phyloP scores from a whole-genome alignment of 2,797 vertebrate genomes.

The Sciurus carolinensis region DNA sequence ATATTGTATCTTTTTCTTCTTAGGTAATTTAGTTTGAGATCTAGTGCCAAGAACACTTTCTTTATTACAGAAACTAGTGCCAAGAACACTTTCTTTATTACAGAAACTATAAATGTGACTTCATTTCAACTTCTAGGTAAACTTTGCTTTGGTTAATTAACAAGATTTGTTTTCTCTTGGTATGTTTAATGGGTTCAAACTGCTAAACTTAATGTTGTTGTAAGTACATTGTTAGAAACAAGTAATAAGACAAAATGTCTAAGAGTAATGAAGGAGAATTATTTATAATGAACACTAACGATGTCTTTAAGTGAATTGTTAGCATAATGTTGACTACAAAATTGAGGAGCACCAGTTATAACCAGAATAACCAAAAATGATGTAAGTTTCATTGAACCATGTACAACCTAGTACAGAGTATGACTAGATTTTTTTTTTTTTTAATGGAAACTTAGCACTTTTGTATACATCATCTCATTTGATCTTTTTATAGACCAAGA shows the following conservation, averaged over 20 bases:
- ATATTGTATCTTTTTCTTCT: background rate
- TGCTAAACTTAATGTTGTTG: constrained; percentile 51
- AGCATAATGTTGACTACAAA: background rate
- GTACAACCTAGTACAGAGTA: background rate
- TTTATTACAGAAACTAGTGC: constrained; percentile 14
- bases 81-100: constrained; percentile 45
- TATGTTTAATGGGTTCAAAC: constrained; percentile 47
- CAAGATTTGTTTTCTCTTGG: constrained; percentile 51
- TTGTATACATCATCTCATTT: background rate
- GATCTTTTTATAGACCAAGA: background rate
- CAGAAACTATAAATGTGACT: constrained; percentile 15
- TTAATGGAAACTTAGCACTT: constrained; percentile 25
- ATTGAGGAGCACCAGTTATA: background rate
- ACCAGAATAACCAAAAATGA: constrained; percentile 22
- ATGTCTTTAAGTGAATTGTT: background rate
- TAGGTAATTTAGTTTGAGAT: constrained; percentile 25
- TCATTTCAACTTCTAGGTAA: constrained; percentile 53
- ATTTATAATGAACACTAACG: constrained; percentile 13
- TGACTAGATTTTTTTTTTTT: constrained; percentile 28
- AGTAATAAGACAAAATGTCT: constrained; percentile 26
- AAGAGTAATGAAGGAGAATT: constrained; percentile 1
- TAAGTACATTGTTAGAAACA: constrained; percentile 43
- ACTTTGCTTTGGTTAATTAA: constrained; percentile 53
- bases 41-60: constrained; percentile 3
- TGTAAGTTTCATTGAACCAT: background rate